Conservation (phyloP, 2,888 invertebrate genomes). For the Liopterus haemorrhoidalis region DNA sequence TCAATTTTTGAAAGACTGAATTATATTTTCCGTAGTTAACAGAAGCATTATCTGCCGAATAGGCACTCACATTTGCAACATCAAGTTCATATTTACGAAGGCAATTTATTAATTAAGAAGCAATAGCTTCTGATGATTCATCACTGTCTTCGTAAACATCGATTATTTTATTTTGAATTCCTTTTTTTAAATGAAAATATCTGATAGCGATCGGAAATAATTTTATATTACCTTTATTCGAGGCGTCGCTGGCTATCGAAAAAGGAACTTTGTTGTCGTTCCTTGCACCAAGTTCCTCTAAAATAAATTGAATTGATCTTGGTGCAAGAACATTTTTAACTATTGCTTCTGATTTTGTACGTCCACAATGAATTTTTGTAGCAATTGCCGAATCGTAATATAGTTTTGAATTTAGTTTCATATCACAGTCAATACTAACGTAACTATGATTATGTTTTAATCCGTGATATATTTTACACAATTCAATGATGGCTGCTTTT, state of each 20-base stretch:
- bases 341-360: slow-evolving; percentile 29
- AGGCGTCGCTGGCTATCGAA: slow-evolving; percentile 14
- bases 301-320: too few relatives aligned
- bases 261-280: slow-evolving; percentile 12
- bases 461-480: slow-evolving; percentile 29
- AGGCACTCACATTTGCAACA: slow-evolving; percentile 9
- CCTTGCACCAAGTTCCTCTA: slow-evolving; percentile 9
- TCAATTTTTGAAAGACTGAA: slow-evolving; percentile 24
- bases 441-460: slow-evolving; percentile 32
- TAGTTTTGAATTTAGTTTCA: slow-evolving; percentile 25
- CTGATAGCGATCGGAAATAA: slow-evolving; percentile 14
- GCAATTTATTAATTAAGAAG: background rate
- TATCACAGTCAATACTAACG: slow-evolving; percentile 29
- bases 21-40: slow-evolving; percentile 26
- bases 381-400: slow-evolving; percentile 28
- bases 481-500: slow-evolving; percentile 29
- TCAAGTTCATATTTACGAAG: background rate
- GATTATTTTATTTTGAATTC: slow-evolving; percentile 2
- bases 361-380: slow-evolving; percentile 27
- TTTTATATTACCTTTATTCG: slow-evolving; percentile 14
- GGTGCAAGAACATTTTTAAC: slow-evolving; percentile 29
- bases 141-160: slow-evolving; percentile 5
- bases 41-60: slow-evolving; percentile 24
- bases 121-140: slow-evolving; percentile 5
- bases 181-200: slow-evolving; percentile 18